Conservation (phyloP, 2,888 invertebrate species). For the Drosophila putrida region DNA sequence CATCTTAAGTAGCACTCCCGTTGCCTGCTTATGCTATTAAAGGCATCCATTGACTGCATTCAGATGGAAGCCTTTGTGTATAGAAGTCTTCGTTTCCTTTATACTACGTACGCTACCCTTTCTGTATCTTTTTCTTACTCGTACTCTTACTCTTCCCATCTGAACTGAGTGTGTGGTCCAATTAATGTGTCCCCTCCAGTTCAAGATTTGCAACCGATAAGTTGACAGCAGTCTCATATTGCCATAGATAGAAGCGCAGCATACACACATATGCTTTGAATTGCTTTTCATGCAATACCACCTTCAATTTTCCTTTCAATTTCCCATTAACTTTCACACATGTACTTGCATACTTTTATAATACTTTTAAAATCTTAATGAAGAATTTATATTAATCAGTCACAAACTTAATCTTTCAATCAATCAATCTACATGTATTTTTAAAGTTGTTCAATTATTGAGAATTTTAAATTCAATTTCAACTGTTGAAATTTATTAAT, state of each 20-base stretch:
- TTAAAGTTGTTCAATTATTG: not conserved
- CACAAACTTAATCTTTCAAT: not conserved
- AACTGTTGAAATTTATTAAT: too few species aligned
- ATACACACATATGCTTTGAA: constrained; percentile 8
- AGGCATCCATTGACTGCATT: constrained; percentile 55
- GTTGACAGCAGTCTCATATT: constrained; percentile 23
- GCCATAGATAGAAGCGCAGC: not conserved
- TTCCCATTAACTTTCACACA: constrained; percentile 12
- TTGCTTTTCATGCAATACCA: constrained; percentile 23
- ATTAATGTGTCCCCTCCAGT: constrained; percentile 58
- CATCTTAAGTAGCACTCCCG: constrained; percentile 73
- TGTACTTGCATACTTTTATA: not conserved
- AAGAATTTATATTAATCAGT: not conserved
- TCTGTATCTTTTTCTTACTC: not conserved
- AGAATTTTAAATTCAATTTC: too few species aligned
- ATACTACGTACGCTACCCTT: not conserved
- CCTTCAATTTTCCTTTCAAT: constrained; percentile 45
- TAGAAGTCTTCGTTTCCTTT: constrained; percentile 3
- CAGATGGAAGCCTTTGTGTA: constrained; percentile 61
- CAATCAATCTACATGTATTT: not conserved
- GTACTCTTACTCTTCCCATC: not conserved
- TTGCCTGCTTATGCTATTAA: constrained; percentile 67
- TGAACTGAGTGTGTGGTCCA: constrained; percentile 59
- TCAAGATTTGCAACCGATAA: constrained; percentile 51
- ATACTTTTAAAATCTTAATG: not conserved